Conservation (phyloP, 2,113 vertebrate species). For the Myotis brandtii region DNA sequence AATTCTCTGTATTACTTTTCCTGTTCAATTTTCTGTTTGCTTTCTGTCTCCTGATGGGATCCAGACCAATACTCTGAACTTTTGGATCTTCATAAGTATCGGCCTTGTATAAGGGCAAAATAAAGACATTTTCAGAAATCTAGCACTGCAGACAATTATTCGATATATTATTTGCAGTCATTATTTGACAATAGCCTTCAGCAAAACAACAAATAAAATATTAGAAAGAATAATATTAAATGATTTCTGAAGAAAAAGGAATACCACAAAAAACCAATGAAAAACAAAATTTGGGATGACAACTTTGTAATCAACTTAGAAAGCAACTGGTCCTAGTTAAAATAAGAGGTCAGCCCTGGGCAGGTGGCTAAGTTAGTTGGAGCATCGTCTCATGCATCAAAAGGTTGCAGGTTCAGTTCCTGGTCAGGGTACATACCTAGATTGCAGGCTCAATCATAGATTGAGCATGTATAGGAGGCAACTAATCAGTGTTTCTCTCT, state of each 20-base stretch:
- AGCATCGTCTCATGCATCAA: no score
- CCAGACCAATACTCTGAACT: background rate
- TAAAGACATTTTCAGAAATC: conserved; percentile 8
- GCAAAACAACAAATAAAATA: conserved; percentile 22
- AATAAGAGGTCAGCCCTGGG: background rate
- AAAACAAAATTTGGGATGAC: background rate
- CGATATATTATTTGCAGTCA: background rate
- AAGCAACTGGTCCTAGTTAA: background rate
- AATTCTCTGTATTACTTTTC: background rate
- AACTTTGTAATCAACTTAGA: conserved; percentile 5
- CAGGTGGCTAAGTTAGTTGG: no score
- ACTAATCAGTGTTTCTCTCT: no score
- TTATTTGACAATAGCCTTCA: background rate
- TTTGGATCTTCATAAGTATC: background rate
- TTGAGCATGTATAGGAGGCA: no score
- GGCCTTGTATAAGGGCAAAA: background rate
- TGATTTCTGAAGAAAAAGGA: background rate
- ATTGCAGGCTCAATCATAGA: no score
- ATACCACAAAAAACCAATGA: background rate
- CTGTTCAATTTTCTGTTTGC: background rate
- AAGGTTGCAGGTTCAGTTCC: no score
- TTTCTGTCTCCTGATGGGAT: background rate
- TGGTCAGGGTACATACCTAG: no score
- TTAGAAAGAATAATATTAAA: conserved; percentile 23
- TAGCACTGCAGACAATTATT: background rate